phyloP scores from a whole-genome alignment of 2,113 vertebrate genomes.

The Ictalurus punctatus region DNA sequence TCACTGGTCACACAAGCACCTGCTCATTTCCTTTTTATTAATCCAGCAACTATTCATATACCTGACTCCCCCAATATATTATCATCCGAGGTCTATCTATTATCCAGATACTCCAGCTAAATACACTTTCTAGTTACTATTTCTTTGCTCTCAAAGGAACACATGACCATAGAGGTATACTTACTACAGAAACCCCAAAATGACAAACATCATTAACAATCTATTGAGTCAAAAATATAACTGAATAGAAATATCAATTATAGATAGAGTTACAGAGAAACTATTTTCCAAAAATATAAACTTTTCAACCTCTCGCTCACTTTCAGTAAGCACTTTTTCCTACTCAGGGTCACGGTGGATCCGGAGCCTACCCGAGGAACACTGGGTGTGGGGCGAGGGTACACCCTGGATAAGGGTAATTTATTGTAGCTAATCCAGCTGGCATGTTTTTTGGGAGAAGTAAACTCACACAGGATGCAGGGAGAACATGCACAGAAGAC shows the following conservation, averaged over 20 bases:
- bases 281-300: neutral
- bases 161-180: neutral
- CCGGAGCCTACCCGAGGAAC: neutral
- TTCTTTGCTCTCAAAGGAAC: neutral
- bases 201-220: neutral
- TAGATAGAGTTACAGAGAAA: too few species aligned
- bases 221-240: neutral
- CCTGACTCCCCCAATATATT: neutral
- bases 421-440: neutral
- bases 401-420: neutral
- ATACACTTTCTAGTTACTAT: neutral
- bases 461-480: neutral
- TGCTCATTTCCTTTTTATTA: neutral
- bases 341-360: neutral
- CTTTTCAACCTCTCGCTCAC: neutral
- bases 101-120: neutral
- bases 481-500: neutral
- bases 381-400: neutral
- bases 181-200: neutral
- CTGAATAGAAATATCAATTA: too few species aligned
- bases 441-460: neutral
- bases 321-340: neutral
- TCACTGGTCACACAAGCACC: neutral
- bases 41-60: neutral
- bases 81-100: neutral